These are phyloP conservation scores for Glaucidium brasilianum DNA, from an alignment of 2,113 vertebrate species.

Conservation along the genomic window DNA sequence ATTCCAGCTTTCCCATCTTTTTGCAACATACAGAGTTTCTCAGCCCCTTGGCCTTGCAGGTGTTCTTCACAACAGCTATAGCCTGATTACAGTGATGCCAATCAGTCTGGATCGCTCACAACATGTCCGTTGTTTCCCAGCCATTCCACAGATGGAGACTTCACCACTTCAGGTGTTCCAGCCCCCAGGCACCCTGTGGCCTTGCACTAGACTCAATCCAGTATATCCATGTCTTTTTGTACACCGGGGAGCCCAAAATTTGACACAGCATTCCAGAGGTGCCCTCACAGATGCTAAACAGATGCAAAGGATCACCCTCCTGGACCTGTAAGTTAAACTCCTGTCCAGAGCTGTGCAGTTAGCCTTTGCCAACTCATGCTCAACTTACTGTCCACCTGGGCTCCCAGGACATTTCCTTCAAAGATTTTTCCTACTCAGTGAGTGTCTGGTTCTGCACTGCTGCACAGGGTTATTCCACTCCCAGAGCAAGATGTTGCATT, in stretches of 20 bases:
- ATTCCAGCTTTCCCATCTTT: too few relatives aligned
- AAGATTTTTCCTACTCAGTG: neutral
- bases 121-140: too few relatives aligned
- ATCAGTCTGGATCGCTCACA: too few relatives aligned
- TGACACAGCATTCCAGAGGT: neutral
- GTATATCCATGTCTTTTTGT: neutral
- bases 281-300: neutral
- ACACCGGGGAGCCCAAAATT: neutral
- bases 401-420: neutral
- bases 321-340: neutral
- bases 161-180: neutral
- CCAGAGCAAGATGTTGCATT: neutral
- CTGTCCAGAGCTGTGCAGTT: neutral
- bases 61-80: too few relatives aligned
- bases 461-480: rapidly evolving
- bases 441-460: neutral
- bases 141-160: too few relatives aligned
- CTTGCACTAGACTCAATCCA: neutral
- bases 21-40: too few relatives aligned
- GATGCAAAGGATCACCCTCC: neutral
- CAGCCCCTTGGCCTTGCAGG: too few relatives aligned
- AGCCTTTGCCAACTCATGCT: neutral
- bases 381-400: neutral
- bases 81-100: too few relatives aligned
- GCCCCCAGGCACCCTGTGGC: neutral